A percentile compares a stretch with the other conserved stretches of the same genome.
phyloP scores from a whole-genome alignment of 2,888 invertebrate genomes.

The Lepidocyrtoides sp. region DNA sequence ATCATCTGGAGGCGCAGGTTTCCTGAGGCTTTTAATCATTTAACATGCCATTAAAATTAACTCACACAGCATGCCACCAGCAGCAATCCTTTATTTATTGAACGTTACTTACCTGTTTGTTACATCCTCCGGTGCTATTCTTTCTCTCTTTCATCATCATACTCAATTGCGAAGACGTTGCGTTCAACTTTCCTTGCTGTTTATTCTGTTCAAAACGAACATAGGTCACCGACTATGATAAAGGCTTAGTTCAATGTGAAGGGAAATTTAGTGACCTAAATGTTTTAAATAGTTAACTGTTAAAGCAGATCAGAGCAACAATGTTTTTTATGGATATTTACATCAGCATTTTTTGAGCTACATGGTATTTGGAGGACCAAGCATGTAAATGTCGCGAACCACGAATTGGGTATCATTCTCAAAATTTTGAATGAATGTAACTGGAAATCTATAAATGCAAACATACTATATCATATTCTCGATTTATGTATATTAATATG shows the following conservation, averaged over 20 bases:
- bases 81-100: constrained; percentile 56
- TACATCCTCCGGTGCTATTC: constrained; percentile 51
- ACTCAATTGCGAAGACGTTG: background rate
- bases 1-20: constrained; percentile 39
- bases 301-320: too few species aligned
- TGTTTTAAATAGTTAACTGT: too few species aligned
- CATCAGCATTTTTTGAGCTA: too few species aligned
- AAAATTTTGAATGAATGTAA: too few species aligned
- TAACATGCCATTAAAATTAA: constrained; percentile 81
- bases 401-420: too few species aligned
- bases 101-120: constrained; percentile 29
- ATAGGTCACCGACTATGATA: background rate
- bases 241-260: background rate
- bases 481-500: too few species aligned
- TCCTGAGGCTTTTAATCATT: constrained; percentile 76
- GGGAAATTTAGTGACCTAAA: background rate
- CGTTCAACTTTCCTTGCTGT: constrained; percentile 6
- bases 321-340: too few species aligned
- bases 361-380: too few species aligned
- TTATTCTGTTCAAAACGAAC: background rate
- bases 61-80: constrained; percentile 78
- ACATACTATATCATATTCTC: too few species aligned
- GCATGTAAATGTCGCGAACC: too few species aligned
- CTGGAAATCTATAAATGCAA: too few species aligned
- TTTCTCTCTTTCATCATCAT: too few species aligned